Evolutionary conservation across 2,797 vertebrate genomes (phyloP), one percentile per base, ranked within the genome.

Genomic region (Spea hammondii): DNA sequence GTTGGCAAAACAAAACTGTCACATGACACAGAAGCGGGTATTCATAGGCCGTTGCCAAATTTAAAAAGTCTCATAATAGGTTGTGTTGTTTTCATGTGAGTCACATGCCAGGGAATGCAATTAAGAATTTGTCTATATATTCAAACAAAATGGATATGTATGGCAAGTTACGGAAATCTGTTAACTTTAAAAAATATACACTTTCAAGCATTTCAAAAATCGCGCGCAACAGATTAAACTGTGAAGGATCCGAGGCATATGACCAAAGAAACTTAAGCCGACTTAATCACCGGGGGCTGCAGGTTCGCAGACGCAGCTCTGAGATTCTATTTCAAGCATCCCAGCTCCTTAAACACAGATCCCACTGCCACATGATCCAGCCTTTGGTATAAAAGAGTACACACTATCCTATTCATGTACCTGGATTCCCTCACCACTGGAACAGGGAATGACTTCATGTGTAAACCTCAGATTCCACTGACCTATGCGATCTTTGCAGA

Each of bases 381-480:
- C 12, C 57, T 44, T 4, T 10, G 70, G 68, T 62, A 62, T 59
- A 65, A 57, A 49, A 14, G 13, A 51, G 70, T 46, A 72, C 71
- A 78, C 60, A 72, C 49, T 78, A 49, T 14, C 50, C 76, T 78
- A 78, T 78, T 78, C 65, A 78, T 78, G 70, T 48, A 72, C 49
- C 44, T 59, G 70, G 62, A 57, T 50, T 17, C 47, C 60, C 67
- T 77, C 53, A 65, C 68, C 76, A 13, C 68, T 64, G 57, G 76
- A 78, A 71, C 68, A 78, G 14, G 59, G 59, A 65, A 14, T 53
- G 13, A 53, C 60, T 49, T 59, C 70, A 78, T 57, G 51, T 13
- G 50, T 49, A 45, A 72, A 65, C 69, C 77, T 72, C 70, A 78
- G 44, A 55, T 78, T 78, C 70, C 77, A 66, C 70, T 57, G 65